Percentiles rank a stretch among this genome's conserved stretches.
Conservation (phyloP, 2,888 invertebrate genomes). For the Mythimna loreyi region DNA sequence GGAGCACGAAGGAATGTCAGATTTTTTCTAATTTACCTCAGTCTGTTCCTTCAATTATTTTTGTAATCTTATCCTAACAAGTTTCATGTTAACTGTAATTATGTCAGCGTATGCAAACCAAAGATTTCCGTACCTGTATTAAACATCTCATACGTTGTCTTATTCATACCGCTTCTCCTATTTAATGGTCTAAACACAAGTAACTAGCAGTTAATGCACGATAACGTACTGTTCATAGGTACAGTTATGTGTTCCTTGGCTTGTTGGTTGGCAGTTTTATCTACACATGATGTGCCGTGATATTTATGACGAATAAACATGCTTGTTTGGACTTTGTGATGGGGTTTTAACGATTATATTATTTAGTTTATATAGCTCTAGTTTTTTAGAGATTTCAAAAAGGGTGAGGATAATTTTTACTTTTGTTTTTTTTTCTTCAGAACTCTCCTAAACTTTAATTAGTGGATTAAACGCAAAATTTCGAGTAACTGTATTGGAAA, state of each 20-base stretch:
- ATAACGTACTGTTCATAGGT: slow-evolving; percentile 57
- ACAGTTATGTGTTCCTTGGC: slow-evolving; percentile 49
- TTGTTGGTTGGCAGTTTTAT: slow-evolving; percentile 44
- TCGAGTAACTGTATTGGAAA: too few species aligned
- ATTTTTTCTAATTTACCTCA: too few species aligned
- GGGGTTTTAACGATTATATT: slow-evolving; percentile 1
- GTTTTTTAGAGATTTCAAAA: too few species aligned
- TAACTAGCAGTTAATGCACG: slow-evolving; percentile 62
- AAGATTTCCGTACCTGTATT: not conserved
- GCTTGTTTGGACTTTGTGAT: not conserved
- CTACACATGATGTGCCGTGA: slow-evolving; percentile 20
- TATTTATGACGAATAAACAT: slow-evolving; percentile 41
- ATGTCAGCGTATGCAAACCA: too few species aligned
- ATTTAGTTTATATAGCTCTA: not conserved
- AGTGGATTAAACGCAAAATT: too few species aligned
- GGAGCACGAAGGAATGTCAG: not conserved
- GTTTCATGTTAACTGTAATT: too few species aligned
- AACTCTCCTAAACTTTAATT: too few species aligned
- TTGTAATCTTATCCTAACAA: too few species aligned
- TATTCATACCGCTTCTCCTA: slow-evolving; percentile 47
- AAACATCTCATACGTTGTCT: slow-evolving; percentile 14
- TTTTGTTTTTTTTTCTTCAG: too few species aligned
- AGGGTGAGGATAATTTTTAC: too few species aligned
- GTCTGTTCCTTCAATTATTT: too few species aligned
- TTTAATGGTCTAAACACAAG: slow-evolving; percentile 64